Evolutionary conservation across 2,888 invertebrate genomes (phyloP), one percentile per base, ranked within the genome.

Genomic region (Stenichneumon culpator): DNA sequence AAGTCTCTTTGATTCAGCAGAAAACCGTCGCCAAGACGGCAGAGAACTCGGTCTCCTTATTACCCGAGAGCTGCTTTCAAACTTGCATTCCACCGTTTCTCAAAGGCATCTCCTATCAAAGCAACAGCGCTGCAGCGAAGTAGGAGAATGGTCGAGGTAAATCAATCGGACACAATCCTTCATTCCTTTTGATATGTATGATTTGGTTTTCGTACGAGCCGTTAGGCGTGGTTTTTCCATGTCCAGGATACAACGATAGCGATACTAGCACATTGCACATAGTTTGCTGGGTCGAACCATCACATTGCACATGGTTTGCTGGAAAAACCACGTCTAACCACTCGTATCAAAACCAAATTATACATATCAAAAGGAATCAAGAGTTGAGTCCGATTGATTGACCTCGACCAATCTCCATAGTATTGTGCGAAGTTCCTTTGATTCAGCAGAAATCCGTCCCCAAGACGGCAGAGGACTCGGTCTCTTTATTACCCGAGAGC

Each of bases 1-100:
- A 60, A 69, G 65, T 74, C 79, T 47, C 67, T 79, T 79, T 79
- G 68, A 73, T 79, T 72, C 57, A 54, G 67, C 32, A 70, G 72
- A 82, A 65, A 78, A 72, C 65, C 77, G 65, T 69, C 63, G 63
- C 28, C 63, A 60, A 65, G 25, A 16, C 50, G 11, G 16, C 16
- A 22, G 14, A 54, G 57, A 57, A 5, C 16, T 78, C 67, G 25
- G 28, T 22, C 32, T 36, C 22, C 52, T 16, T 63, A 44, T 50
- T 65, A 75, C 65, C 19, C 63, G 22, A 39, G n/a, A 2, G 1
- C 36, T 9, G 19, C 36, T 22, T 28, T n/a, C 50, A 52, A 36
- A 19, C 28, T 32, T 28, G 67, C 44, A 16, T 36, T 22, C 50
- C 7, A 28, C 50, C 57, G 11, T 9, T 39, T 11, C 2, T 39